These are phyloP conservation scores for Uria aalge DNA, from an alignment of 2,113 vertebrate genomes.

Conservation along the genomic window DNA sequence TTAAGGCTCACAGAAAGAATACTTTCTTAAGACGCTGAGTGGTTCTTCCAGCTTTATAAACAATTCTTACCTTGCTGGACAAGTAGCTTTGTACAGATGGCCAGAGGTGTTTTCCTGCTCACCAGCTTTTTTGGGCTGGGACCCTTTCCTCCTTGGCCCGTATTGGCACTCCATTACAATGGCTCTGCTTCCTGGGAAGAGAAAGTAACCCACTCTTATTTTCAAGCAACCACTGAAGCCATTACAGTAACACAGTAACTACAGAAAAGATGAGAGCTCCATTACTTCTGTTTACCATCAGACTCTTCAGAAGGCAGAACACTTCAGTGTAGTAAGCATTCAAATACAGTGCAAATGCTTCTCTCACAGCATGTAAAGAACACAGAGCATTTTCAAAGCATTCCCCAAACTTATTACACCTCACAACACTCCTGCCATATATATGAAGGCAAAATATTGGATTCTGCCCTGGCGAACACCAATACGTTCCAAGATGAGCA, in stretches of 20 bases:
- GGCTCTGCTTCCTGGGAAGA: constrained; percentile 81
- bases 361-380: neutral
- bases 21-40: neutral
- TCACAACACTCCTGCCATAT: neutral
- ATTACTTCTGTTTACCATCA: neutral
- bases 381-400: neutral
- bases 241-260: neutral
- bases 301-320: neutral
- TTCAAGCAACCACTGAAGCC: neutral
- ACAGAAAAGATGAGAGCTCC: neutral
- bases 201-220: constrained; percentile 15
- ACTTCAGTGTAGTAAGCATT: neutral
- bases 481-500: neutral
- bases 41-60: neutral
- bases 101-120: constrained; percentile 73
- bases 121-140: constrained; percentile 77
- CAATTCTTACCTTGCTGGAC: constrained; percentile 78
- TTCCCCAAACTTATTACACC: neutral
- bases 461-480: neutral
- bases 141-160: constrained; percentile 84
- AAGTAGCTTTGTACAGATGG: constrained; percentile 81
- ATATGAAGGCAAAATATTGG: neutral
- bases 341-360: neutral
- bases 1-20: neutral
- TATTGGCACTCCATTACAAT: constrained; percentile 90